Conservation (phyloP, 2,797 vertebrate species). For the Dryobates pubescens region DNA sequence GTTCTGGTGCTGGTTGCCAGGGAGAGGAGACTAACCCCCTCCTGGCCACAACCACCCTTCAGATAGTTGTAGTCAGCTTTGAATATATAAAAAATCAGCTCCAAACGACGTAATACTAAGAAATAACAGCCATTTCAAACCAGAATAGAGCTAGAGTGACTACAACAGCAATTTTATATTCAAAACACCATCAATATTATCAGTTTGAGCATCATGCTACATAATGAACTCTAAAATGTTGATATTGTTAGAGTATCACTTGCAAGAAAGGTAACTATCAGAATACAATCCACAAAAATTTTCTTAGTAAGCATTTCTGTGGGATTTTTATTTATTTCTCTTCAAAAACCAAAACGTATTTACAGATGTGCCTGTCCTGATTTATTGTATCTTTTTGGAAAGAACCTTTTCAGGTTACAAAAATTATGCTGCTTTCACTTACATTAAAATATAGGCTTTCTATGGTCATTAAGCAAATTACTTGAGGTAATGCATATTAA, state of each 20-base stretch:
- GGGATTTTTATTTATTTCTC: slow-evolving; percentile 3
- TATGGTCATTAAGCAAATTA: slow-evolving; percentile 49
- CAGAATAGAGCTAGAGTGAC: not conserved
- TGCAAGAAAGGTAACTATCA: not conserved
- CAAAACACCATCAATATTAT: not conserved
- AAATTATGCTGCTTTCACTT: slow-evolving; percentile 29
- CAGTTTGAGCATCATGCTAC: not conserved
- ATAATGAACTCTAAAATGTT: not conserved
- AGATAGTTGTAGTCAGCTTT: not conserved
- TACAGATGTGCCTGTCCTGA: slow-evolving; percentile 50
- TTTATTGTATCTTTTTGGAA: slow-evolving; percentile 44
- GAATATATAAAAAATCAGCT: not conserved
- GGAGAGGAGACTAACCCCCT: no score
- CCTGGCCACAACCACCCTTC: no score
- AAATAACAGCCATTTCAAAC: not conserved
- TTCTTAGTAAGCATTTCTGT: not conserved
- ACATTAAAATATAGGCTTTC: slow-evolving; percentile 44
- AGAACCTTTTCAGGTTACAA: slow-evolving; percentile 24
- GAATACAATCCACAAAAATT: not conserved
- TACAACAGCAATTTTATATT: not conserved
- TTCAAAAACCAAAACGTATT: slow-evolving; percentile 51
- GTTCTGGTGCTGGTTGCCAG: no score
- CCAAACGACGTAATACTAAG: not conserved
- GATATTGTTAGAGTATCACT: not conserved
- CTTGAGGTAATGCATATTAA: slow-evolving; percentile 59